Conservation (phyloP, 2,888 invertebrate genomes). For the Dryomyza anilis region DNA sequence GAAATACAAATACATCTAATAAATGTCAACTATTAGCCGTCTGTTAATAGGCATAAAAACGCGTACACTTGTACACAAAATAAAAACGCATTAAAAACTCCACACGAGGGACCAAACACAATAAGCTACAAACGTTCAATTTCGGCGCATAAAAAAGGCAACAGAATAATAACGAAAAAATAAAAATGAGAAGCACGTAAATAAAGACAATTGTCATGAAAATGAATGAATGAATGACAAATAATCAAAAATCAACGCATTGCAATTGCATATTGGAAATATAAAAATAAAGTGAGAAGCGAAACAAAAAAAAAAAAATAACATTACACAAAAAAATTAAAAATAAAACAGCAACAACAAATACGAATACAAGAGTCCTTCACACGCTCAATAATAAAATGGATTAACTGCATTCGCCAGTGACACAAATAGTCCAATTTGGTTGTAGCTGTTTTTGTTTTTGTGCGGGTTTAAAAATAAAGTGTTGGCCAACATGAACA, state of each 20-base stretch:
- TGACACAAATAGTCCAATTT: constrained; percentile 14
- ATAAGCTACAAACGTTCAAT: background rate
- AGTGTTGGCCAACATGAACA: constrained; percentile 15
- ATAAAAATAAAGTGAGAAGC: background rate
- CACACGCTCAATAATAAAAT: background rate
- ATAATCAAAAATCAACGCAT: constrained; percentile 9
- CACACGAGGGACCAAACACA: background rate
- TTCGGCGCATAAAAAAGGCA: background rate
- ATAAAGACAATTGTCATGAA: background rate
- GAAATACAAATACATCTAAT: too few species aligned
- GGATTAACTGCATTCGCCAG: constrained; percentile 13
- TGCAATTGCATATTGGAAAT: background rate
- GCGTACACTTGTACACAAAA: too few species aligned
- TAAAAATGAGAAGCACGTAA: background rate
- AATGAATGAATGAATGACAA: constrained; percentile 11
- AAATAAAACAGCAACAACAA: background rate
- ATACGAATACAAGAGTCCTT: background rate
- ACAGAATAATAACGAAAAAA: background rate
- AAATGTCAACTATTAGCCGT: too few species aligned
- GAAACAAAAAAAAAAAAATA: background rate
- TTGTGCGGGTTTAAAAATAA: constrained; percentile 9
- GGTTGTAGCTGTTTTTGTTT: background rate
- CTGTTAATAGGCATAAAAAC: too few species aligned
- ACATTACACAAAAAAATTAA: background rate
- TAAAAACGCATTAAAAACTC: too few species aligned